Evolutionary conservation across 2,888 invertebrate genomes (phyloP).

Genomic region (Drosophila acutilabella): DNA sequence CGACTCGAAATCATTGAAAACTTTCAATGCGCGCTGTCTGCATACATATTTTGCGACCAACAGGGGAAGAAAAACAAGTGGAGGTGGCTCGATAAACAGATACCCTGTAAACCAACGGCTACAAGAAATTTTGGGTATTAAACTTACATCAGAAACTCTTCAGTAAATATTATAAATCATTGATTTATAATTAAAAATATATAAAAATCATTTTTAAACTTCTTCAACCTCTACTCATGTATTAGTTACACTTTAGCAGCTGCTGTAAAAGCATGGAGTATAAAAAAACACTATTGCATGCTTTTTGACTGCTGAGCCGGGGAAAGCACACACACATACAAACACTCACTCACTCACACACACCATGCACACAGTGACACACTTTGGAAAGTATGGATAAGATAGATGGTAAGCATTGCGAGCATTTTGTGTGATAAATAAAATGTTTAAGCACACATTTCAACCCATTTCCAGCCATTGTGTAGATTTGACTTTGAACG

Average conservation of each 20-base stretch:
- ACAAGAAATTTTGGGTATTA: no score
- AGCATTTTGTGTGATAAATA: conserved; percentile 78
- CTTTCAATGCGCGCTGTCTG: conserved; percentile 74
- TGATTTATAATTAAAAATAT: no score
- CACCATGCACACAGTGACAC: conserved; percentile 15
- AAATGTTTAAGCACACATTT: conserved; percentile 80
- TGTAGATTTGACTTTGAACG: conserved; percentile 77
- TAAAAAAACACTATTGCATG: conserved; percentile 30
- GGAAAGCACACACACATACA: conserved; percentile 19
- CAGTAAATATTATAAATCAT: no score
- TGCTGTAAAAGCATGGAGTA: conserved; percentile 7
- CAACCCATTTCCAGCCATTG: conserved; percentile 61
- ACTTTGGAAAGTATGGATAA: conserved; percentile 33
- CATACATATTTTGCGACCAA: conserved; percentile 54
- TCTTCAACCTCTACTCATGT: background rate
- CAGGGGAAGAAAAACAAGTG: conserved; percentile 1
- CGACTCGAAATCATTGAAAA: conserved; percentile 74
- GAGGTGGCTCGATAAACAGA: background rate
- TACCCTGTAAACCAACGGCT: conserved; percentile 5
- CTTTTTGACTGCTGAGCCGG: conserved; percentile 45
- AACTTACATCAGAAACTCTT: no score
- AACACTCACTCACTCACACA: conserved; percentile 20
- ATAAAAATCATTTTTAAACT: background rate
- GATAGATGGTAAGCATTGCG: conserved; percentile 54
- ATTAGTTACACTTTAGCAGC: background rate